These are phyloP conservation scores for Sterrhoptilus dennistouni DNA, from an alignment of 2,113 vertebrate species.

Conservation along the genomic window DNA sequence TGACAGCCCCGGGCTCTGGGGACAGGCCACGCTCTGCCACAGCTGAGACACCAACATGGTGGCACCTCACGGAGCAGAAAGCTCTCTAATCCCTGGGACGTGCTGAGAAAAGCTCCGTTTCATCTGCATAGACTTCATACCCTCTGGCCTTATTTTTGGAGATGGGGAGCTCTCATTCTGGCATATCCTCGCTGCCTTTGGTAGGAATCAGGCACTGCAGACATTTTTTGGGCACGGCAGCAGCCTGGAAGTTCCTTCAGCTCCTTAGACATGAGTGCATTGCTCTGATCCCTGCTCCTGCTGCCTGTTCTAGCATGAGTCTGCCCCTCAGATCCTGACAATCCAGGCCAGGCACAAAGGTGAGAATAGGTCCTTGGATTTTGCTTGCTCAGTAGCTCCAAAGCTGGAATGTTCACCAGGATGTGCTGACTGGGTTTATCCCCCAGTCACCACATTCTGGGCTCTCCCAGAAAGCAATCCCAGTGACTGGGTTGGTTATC, in stretches of 20 bases:
- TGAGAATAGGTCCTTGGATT: neutral
- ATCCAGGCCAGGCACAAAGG: neutral
- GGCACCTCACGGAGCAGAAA: neutral
- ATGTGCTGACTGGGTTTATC: neutral
- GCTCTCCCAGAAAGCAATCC: neutral
- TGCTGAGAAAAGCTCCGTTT: neutral
- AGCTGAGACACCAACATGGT: neutral
- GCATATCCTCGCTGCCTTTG: neutral
- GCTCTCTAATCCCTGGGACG: neutral
- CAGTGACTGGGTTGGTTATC: neutral
- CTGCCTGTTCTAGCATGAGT: neutral
- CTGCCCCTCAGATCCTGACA: neutral
- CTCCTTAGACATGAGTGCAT: fast-evolving
- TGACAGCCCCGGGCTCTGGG: neutral
- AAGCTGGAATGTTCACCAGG: neutral
- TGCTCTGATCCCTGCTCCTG: neutral
- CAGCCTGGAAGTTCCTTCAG: neutral
- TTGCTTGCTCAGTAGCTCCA: neutral
- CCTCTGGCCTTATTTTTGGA: neutral
- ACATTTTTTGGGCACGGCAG: neutral
- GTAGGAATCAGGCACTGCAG: neutral
- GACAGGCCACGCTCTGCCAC: neutral
- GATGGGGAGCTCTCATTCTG: neutral
- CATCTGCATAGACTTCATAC: neutral
- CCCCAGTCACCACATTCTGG: neutral